Conservation (phyloP, 2,113 vertebrate species). For the Budorcas taxicolor region DNA sequence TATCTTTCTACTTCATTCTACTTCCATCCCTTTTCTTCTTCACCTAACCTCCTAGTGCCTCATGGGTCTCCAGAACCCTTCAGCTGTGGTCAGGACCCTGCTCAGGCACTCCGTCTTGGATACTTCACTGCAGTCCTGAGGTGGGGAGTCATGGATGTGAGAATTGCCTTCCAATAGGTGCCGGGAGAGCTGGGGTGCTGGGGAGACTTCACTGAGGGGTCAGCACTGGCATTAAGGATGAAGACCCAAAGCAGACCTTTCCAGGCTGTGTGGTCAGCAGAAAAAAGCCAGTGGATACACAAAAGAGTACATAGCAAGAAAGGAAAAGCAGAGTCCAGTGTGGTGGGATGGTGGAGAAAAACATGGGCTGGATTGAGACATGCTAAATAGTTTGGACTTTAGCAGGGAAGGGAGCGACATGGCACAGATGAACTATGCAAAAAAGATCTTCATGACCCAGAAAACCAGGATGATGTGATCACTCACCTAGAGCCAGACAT, state of each 20-base stretch:
- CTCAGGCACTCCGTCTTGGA: accelerated
- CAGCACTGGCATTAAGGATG: accelerated
- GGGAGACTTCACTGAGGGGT: background rate
- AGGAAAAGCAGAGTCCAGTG: background rate
- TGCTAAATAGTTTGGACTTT: background rate
- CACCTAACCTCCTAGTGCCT: background rate
- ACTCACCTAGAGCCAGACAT: background rate
- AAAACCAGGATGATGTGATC: background rate
- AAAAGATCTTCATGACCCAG: background rate
- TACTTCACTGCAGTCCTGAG: accelerated
- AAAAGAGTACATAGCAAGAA: too few relatives aligned
- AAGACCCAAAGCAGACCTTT: background rate
- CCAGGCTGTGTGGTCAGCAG: background rate
- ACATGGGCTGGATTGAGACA: accelerated
- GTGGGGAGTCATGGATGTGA: accelerated
- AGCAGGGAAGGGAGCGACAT: background rate
- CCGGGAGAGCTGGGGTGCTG: background rate
- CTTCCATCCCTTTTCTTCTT: background rate
- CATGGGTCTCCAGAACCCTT: background rate
- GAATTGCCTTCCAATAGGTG: background rate
- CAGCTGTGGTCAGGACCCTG: background rate
- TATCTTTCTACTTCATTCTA: background rate
- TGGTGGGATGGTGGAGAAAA: background rate
- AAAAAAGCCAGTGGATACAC: background rate
- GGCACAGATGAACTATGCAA: background rate